Evolutionary conservation across 2,888 invertebrate species (phyloP), one percentile per base, ranked within the genome.

Genomic region (Ennomos erosarius): DNA sequence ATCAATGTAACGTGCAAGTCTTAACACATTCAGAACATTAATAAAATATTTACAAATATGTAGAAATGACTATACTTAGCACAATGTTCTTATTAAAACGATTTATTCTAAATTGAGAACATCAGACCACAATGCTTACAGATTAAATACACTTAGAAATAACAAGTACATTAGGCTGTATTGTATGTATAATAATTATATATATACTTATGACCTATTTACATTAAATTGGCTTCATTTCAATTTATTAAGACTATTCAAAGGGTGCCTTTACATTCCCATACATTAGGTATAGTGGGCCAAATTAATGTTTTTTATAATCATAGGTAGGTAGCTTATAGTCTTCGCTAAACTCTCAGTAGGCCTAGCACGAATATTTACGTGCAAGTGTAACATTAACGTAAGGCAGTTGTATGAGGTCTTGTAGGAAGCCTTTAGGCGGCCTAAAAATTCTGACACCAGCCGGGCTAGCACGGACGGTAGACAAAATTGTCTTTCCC

Each of bases 1-100:
- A 85, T 84, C 80, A 81, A 81, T 84, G 75, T 77, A 80, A 83
- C 78, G 76, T 79, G 74, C 71, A 77, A 70, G 74, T 76, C 67
- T 67, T 75, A 73, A 50, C 51, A 44, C 53, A 63, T 57, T 48
- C 52, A 62, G 39, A n/a, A 55, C 43, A 55, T 45, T 54, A 37
- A 46, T 60, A 38, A 43, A 59, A 53, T 54, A 62, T 48, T 43
- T 58, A 54, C 54, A 44, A 53, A 42, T 52, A 26, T 57, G 38
- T 37, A 51, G 26, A 26, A 26, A 50, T 51, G 36, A 36, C 39
- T 47, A 46, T 37, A 54, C 54, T 56, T n/a, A n/a, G 48, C 50
- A 44, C 44, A 59, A 48, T 36, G 38, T 38, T 16, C 38, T 52
- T 38, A 33, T 12, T 44, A 9, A 44, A 48, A 45, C 44, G 55